Evolutionary conservation across 2,888 invertebrate species (phyloP).

Genomic region (Ormyrus thymus): DNA sequence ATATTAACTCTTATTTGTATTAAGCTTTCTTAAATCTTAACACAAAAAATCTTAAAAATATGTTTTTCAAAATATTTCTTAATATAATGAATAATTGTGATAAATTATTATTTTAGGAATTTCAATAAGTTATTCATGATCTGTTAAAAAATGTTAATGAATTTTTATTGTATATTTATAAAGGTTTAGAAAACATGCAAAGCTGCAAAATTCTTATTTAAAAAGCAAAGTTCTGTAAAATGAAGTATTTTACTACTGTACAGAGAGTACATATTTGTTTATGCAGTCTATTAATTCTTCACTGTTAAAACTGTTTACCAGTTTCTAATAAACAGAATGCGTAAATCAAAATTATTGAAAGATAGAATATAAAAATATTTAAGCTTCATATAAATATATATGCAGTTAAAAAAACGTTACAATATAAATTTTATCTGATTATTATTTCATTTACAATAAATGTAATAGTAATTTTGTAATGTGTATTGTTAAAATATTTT

Average conservation of each 20-base stretch:
- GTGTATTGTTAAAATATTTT: conserved; percentile 38
- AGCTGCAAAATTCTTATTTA: not conserved
- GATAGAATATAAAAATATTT: conserved; percentile 1
- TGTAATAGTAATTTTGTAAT: conserved; percentile 50
- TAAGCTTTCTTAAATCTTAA: conserved; percentile 18
- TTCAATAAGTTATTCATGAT: not conserved
- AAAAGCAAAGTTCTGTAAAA: conserved; percentile 15
- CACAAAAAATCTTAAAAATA: conserved; percentile 5
- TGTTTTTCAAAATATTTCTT: not conserved
- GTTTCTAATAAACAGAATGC: conserved; percentile 14
- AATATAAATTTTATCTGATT: conserved; percentile 38
- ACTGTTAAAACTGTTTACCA: conserved; percentile 29
- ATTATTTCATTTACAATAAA: conserved; percentile 33
- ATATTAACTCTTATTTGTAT: conserved; percentile 11
- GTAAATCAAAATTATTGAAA: conserved; percentile 32
- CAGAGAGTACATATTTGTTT: conserved; percentile 15
- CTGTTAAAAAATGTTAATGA: conserved; percentile 1
- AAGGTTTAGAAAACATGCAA: not conserved
- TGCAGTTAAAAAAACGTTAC: conserved; percentile 43
- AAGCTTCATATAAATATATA: conserved; percentile 26
- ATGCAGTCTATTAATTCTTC: conserved; percentile 26
- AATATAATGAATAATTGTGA: not conserved
- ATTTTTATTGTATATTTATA: not conserved
- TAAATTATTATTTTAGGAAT: conserved; percentile 27
- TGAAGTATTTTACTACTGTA: conserved; percentile 37